A percentile compares a stretch with the other conserved stretches of the same genome.
These are phyloP conservation scores for Rafetus swinhoei DNA, from an alignment of 2,113 vertebrate species.

Conservation along the genomic window DNA sequence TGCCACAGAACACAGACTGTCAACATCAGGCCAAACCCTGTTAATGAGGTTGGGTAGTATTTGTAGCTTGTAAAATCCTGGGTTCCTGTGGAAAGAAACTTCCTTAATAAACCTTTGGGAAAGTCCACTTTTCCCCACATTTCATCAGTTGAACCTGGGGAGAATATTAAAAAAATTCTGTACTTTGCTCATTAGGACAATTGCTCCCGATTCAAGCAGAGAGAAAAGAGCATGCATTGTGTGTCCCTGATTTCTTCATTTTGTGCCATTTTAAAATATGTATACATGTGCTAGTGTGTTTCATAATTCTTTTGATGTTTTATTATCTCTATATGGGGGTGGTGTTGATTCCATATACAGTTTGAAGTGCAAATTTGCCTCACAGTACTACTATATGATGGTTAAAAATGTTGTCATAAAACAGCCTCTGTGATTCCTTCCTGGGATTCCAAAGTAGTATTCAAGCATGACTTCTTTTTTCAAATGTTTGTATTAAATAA, in stretches of 20 bases:
- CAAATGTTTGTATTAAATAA: background rate
- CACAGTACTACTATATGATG: constrained; percentile 24
- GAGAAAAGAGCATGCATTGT: background rate
- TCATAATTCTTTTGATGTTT: constrained; percentile 54
- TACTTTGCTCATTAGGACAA: background rate
- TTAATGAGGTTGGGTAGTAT: background rate
- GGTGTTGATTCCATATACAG: constrained; percentile 52
- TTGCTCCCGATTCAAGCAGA: background rate
- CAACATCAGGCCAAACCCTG: constrained; percentile 33
- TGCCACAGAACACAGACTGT: background rate
- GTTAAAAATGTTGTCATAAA: constrained; percentile 46
- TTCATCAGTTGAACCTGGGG: background rate
- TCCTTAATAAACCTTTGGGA: background rate
- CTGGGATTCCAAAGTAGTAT: constrained; percentile 10
- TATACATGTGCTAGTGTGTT: constrained; percentile 34
- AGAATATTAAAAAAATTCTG: background rate
- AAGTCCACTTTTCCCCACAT: background rate
- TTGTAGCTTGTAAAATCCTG: background rate
- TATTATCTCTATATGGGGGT: constrained; percentile 55
- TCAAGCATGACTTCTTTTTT: background rate
- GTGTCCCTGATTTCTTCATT: background rate
- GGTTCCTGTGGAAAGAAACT: background rate
- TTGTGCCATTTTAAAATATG: constrained; percentile 23
- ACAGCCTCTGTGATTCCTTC: background rate
- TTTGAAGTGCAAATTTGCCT: constrained; percentile 70